phyloP scores from a whole-genome alignment of 2,113 vertebrate species.

The Felis chaus region DNA sequence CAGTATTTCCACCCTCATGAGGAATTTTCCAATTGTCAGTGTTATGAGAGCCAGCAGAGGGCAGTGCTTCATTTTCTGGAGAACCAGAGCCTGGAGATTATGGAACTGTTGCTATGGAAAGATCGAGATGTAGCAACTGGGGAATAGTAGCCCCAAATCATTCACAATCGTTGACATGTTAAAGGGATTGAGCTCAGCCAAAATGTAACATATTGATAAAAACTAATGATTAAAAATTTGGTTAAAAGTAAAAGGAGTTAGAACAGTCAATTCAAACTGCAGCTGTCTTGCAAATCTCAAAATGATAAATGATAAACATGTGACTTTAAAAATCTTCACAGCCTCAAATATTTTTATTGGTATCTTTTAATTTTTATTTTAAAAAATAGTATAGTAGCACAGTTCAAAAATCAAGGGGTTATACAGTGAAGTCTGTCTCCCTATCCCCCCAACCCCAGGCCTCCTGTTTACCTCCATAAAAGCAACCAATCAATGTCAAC shows the following conservation, averaged over 20 bases:
- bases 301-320: not conserved
- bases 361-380: not conserved
- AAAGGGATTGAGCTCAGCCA: not conserved
- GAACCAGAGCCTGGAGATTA: not conserved
- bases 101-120: not conserved
- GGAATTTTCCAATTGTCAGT: not conserved
- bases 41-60: conserved; percentile 52
- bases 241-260: not conserved
- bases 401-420: not conserved
- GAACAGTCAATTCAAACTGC: not conserved
- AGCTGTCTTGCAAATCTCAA: not conserved
- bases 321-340: not conserved
- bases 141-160: not conserved
- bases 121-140: not conserved
- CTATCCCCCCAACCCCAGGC: too few species aligned
- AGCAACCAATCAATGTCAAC: not conserved
- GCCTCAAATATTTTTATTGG: not conserved
- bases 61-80: conserved; percentile 44
- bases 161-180: not conserved
- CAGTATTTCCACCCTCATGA: not conserved
- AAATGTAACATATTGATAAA: not conserved
- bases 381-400: not conserved
- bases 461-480: not conserved
- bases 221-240: not conserved
- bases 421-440: not conserved